Conservation (phyloP, 2,888 invertebrate species). For the Hypolimnas misippus region DNA sequence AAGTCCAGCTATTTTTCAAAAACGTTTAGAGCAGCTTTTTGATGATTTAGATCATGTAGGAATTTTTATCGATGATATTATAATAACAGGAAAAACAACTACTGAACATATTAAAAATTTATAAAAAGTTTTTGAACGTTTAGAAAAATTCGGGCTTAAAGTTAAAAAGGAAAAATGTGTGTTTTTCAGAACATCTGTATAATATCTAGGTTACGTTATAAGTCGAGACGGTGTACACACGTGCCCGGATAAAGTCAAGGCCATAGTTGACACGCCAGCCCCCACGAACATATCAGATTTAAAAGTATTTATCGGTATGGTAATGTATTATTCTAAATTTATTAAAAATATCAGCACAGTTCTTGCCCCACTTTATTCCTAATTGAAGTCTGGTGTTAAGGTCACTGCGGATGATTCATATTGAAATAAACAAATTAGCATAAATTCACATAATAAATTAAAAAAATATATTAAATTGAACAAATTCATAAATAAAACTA, state of each 20-base stretch:
- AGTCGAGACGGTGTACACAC: conserved; percentile 32
- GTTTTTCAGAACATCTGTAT: conserved; percentile 13
- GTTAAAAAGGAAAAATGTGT: conserved; percentile 22
- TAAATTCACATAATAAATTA: too few relatives aligned
- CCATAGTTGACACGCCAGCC: conserved; percentile 20
- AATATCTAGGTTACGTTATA: conserved; percentile 29
- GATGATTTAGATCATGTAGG: conserved; percentile 34
- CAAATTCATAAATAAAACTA: too few relatives aligned
- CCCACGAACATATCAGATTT: conserved; percentile 26
- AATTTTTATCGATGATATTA: conserved; percentile 35
- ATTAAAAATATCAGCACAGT: conserved; percentile 39
- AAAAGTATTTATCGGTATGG: conserved; percentile 36
- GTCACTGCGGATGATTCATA: too few relatives aligned
- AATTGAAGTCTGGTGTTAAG: conserved; percentile 1
- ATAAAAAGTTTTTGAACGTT: conserved; percentile 27
- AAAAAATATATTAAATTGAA: too few relatives aligned
- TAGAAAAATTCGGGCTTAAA: conserved; percentile 18
- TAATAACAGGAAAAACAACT: conserved; percentile 23
- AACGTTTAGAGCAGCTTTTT: conserved; percentile 49
- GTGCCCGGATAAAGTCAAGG: conserved; percentile 32
- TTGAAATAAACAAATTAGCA: too few relatives aligned
- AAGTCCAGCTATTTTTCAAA: conserved; percentile 51
- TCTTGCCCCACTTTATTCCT: conserved; percentile 22
- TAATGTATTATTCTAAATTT: conserved; percentile 58
- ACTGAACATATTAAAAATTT: conserved; percentile 25